Evolutionary conservation across 2,797 vertebrate species (phyloP).

Genomic region (Molossus molossus): DNA sequence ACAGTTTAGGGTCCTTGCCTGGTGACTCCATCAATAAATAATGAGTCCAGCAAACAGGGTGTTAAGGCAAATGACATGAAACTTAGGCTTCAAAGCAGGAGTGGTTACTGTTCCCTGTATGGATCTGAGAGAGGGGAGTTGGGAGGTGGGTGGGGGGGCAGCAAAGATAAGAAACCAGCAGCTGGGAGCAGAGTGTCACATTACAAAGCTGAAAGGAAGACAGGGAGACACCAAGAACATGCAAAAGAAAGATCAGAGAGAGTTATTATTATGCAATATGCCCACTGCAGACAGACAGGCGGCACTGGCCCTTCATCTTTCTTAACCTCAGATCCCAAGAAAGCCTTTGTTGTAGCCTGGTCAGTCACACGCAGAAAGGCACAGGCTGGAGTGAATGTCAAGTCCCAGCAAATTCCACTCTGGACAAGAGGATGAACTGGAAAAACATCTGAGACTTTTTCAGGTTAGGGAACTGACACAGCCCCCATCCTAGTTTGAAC

Average conservation of each 20-base stretch:
- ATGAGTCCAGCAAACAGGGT: neutral
- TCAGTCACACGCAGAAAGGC: neutral
- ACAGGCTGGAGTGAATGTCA: neutral
- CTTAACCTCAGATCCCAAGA: constrained; percentile 68
- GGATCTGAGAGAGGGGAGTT: neutral
- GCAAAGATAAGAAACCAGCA: constrained; percentile 68
- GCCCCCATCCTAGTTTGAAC: neutral
- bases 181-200: constrained; percentile 46
- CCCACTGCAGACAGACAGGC: constrained; percentile 75
- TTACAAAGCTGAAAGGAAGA: constrained; percentile 79
- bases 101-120: neutral
- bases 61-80: neutral
- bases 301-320: constrained; percentile 74
- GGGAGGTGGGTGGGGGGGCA: neutral
- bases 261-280: constrained; percentile 69
- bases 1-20: neutral
- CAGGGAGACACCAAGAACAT: constrained; percentile 53
- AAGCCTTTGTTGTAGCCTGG: constrained; percentile 66
- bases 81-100: constrained; percentile 1
- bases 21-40: neutral
- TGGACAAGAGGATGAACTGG: neutral
- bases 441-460: neutral
- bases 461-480: neutral
- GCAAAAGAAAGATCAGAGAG: constrained; percentile 77
- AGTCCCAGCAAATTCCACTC: neutral